Percentiles rank a stretch among this genome's conserved stretches.
Evolutionary conservation across 2,888 invertebrate species (phyloP).

Genomic region (Hyposoter didymator): DNA sequence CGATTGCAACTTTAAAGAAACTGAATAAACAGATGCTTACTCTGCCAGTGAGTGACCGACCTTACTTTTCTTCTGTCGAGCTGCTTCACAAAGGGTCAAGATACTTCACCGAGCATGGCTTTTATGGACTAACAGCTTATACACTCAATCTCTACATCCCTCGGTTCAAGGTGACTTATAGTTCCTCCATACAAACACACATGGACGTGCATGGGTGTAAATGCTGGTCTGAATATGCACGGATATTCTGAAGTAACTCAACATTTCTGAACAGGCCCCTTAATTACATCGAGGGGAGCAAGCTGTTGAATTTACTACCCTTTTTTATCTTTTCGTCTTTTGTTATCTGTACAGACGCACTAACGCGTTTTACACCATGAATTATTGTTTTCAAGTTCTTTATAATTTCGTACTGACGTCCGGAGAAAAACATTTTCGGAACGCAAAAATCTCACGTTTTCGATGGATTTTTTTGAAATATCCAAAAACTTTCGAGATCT

Average conservation of each 20-base stretch:
- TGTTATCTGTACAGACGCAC: background rate
- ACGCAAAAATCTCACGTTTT: no score
- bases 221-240: conserved; percentile 5
- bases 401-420: background rate
- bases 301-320: conserved; percentile 18
- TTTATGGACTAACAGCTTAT: conserved; percentile 70
- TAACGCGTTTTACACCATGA: background rate
- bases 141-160: conserved; percentile 65
- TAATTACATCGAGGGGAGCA: conserved; percentile 42
- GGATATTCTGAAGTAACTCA: conserved; percentile 5
- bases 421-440: background rate
- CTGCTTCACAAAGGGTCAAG: conserved; percentile 52
- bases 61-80: conserved; percentile 58
- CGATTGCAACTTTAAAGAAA: conserved; percentile 51
- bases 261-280: conserved; percentile 29
- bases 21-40: conserved; percentile 33
- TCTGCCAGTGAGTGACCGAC: conserved; percentile 56
- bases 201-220: conserved; percentile 2
- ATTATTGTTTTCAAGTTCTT: background rate
- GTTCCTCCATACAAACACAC: conserved; percentile 1
- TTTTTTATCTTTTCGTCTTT: conserved; percentile 8
- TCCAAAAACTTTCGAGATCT: background rate
- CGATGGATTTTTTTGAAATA: background rate
- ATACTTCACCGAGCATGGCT: conserved; percentile 66
- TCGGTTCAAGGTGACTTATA: conserved; percentile 59